phyloP scores from a whole-genome alignment of 2,113 vertebrate genomes.

The Sciurus niger region DNA sequence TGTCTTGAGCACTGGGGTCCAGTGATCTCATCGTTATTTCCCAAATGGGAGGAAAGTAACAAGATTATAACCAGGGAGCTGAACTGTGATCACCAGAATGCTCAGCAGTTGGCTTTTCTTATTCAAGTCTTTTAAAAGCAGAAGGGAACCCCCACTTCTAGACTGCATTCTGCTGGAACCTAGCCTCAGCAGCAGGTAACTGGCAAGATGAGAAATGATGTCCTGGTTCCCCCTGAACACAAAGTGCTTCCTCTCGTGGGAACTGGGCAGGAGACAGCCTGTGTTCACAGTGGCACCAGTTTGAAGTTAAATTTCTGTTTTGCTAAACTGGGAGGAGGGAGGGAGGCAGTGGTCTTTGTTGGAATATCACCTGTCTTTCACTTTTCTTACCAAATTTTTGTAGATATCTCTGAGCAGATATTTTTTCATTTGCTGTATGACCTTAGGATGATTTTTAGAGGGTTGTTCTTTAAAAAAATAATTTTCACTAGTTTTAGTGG shows the following conservation, averaged over 20 bases:
- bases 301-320: not conserved
- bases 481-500: not conserved
- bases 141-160: not conserved
- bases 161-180: not conserved
- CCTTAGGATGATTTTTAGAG: not conserved
- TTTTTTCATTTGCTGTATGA: not conserved
- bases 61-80: too few relatives aligned
- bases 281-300: not conserved
- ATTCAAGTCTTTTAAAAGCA: too few relatives aligned
- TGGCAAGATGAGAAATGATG: not conserved
- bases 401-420: not conserved
- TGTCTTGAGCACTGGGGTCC: accelerated
- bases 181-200: not conserved
- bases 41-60: not conserved
- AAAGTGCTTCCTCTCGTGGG: not conserved
- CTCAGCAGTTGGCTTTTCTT: too few relatives aligned
- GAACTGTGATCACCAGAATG: too few relatives aligned
- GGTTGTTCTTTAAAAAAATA: not conserved
- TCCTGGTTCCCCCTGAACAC: not conserved
- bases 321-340: not conserved
- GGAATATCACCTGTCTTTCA: not conserved
- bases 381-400: not conserved
- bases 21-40: not conserved
- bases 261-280: not conserved
- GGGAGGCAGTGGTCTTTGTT: not conserved